Base-by-base conservation (phyloP, 2,113 vertebrate species). In the Riparia riparia region DNA sequence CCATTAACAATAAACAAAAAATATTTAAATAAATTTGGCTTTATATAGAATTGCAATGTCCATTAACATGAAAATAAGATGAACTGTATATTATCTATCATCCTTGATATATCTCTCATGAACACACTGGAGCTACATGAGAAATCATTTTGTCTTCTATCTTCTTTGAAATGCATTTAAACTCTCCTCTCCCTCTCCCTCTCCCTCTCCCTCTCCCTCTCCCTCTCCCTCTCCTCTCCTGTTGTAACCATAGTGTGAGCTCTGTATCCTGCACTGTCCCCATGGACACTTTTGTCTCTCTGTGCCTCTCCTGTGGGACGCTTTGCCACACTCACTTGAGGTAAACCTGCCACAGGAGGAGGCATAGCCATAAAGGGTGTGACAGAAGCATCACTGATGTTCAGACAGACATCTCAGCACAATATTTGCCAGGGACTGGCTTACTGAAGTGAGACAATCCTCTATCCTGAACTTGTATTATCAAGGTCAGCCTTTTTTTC, bases 341-440 rank as follows among this genome's bases (percentile, higher is more conserved):
- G 51, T 11, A 31, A 31, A 42, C 20, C 25, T 76, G 61, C 37
- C 11, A 7, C 0, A 58, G 25, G 32, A 76, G 20, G 31, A 77
- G 14, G 11, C 20, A 34, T 3, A 31, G 10, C 20, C 44, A 14
- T 21, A 26, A 42, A 86, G 17, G 7, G 20, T 50, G 31, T 50
- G 37, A 9, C 16, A 10, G 65, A 71, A 82, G 17, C 8, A 71
- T 9, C 0, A 0, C 3, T 82, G 34, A 14, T 76, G 26, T 31
- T 56, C 41, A 71, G 47, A 32, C 15, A 88, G 11, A 44, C 9
- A 22, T 45, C 61, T 74, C 51, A 34, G 42, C 42, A 92, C 69
- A 64, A 50, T 4, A 63, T 12, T 49, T 76, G 12, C 31, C 44
- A 51, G 49, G 58, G 20, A 19, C 26, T 54, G n/a, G 19, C 22